phyloP scores from a whole-genome alignment of 2,797 vertebrate genomes.

The Hydrolagus colliei region DNA sequence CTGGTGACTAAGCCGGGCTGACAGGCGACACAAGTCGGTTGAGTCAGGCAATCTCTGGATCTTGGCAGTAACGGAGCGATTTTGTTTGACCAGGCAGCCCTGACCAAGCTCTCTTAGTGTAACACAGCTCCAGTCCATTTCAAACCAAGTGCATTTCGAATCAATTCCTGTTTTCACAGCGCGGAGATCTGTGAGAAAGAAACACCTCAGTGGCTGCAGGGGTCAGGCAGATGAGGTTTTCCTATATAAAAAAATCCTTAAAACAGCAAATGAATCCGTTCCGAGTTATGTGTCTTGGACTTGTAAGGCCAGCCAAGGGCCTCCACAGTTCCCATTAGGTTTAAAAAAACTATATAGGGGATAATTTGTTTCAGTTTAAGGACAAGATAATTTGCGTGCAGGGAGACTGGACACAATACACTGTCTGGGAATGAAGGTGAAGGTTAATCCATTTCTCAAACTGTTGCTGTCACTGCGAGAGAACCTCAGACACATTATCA shows the following conservation, averaged over 20 bases:
- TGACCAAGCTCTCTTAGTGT: conserved; percentile 15
- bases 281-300: not conserved
- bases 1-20: no score
- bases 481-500: not conserved
- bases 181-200: not conserved
- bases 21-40: no score
- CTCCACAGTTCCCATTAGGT: not conserved
- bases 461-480: not conserved
- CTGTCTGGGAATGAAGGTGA: not conserved
- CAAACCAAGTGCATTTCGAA: not conserved
- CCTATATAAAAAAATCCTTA: not conserved
- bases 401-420: no score
- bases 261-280: conserved; percentile 18
- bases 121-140: conserved; percentile 22
- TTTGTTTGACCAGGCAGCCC: not conserved
- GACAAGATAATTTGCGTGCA: no score
- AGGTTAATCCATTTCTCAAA: not conserved
- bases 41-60: no score
- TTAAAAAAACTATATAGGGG: not conserved
- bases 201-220: not conserved
- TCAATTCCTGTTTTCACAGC: conserved; percentile 22
- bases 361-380: not conserved
- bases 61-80: no score
- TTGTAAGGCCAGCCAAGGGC: not conserved
- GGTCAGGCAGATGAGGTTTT: not conserved